A percentile compares a stretch with the other conserved stretches of the same genome.
Evolutionary conservation across 2,888 invertebrate genomes (phyloP).

Genomic region (Eueremaeus valkanovi): DNA sequence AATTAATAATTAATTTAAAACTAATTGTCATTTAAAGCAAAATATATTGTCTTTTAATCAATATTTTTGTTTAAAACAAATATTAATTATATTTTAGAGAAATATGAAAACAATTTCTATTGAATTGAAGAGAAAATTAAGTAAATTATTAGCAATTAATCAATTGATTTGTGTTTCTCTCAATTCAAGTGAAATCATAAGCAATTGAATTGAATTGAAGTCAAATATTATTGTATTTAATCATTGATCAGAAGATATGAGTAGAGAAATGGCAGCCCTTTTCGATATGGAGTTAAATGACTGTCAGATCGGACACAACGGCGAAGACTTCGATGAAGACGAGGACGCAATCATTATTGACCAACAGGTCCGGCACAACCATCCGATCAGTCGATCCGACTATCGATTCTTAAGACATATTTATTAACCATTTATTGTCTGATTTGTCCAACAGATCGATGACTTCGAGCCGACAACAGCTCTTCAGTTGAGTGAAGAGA

Average conservation of each 20-base stretch:
- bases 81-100: too few species aligned
- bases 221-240: neutral
- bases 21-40: neutral
- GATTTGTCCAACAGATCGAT: conserved; percentile 15
- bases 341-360: conserved; percentile 49
- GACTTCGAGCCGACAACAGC: conserved; percentile 28
- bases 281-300: conserved; percentile 84
- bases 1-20: too few species aligned
- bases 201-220: neutral
- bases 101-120: too few species aligned
- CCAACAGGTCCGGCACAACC: neutral
- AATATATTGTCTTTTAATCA: conserved; percentile 5
- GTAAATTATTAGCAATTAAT: too few species aligned
- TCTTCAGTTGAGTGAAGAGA: conserved; percentile 28
- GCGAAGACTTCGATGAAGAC: conserved; percentile 51
- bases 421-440: neutral
- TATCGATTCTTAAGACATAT: neutral
- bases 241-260: neutral
- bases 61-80: neutral
- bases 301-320: conserved; percentile 48
- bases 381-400: neutral
- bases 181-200: neutral
- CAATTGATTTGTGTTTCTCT: neutral
- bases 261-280: conserved; percentile 60
- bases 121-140: too few species aligned